Conservation (phyloP, 2,888 invertebrate genomes). For the Drosophila diplacantha region DNA sequence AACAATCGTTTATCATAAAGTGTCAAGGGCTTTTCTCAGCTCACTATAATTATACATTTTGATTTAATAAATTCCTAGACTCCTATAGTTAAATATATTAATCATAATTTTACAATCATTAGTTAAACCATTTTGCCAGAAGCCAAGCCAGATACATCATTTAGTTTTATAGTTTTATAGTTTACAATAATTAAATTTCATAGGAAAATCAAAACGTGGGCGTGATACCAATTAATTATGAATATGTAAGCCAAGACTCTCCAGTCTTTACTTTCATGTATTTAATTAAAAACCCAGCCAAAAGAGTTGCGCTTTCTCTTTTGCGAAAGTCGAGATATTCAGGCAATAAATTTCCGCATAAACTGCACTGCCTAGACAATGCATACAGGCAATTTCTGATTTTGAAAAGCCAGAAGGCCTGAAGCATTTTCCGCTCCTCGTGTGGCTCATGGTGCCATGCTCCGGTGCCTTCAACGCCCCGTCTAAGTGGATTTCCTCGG, state of each 20-base stretch:
- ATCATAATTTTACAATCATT: neutral
- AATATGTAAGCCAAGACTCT: neutral
- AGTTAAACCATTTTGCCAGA: neutral
- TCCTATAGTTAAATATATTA: neutral
- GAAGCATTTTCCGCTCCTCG: slow-evolving; percentile 28
- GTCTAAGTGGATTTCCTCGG: slow-evolving; percentile 40
- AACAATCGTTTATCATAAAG: neutral
- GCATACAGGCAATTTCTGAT: slow-evolving; percentile 14
- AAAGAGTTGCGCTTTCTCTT: neutral
- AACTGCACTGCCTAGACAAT: slow-evolving; percentile 22
- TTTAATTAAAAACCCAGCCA: too few relatives aligned
- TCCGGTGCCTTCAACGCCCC: slow-evolving; percentile 42
- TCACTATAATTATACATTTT: neutral
- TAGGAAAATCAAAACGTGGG: neutral
- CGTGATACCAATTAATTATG: neutral
- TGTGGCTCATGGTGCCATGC: slow-evolving; percentile 32
- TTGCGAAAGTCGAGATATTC: neutral
- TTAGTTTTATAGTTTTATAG: neutral
- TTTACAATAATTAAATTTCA: neutral
- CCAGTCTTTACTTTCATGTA: neutral
- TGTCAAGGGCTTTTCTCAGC: neutral
- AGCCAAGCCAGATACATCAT: neutral
- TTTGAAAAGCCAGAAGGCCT: slow-evolving; percentile 23
- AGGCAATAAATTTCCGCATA: slow-evolving; percentile 15
- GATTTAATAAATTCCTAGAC: neutral